These are phyloP conservation scores for Leptoclinus maculatus DNA, from an alignment of 2,797 vertebrate species.

Conservation along the genomic window DNA sequence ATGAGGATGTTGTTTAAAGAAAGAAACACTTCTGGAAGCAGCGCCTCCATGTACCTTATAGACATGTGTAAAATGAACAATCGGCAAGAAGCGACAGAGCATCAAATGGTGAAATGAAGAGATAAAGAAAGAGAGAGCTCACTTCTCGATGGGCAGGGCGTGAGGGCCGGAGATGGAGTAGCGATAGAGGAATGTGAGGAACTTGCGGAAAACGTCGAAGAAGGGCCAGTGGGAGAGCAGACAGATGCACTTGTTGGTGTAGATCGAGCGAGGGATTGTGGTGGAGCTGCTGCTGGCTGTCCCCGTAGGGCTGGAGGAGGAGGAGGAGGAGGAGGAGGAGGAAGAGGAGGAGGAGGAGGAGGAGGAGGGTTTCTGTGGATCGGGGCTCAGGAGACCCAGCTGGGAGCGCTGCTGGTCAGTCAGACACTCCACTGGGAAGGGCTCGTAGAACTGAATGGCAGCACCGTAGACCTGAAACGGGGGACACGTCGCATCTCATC, in stretches of 20 bases:
- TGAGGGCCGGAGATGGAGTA: slow-evolving; percentile 99
- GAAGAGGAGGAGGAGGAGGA: neutral
- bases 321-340: neutral
- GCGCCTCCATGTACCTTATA: neutral
- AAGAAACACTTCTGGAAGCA: neutral
- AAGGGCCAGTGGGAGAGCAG: slow-evolving; percentile 99
- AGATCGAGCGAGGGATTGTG: slow-evolving; percentile 63
- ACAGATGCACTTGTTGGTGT: slow-evolving; percentile 98
- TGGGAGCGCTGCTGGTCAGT: slow-evolving; percentile 91
- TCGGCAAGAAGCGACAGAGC: neutral
- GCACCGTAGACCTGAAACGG: slow-evolving; percentile 78
- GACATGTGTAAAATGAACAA: neutral
- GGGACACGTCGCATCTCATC: neutral
- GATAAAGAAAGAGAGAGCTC: slow-evolving; percentile 72
- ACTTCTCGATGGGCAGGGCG: slow-evolving; percentile 97
- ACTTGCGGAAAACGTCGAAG: slow-evolving; percentile 97
- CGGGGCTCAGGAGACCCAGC: slow-evolving; percentile 84
- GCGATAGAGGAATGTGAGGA: slow-evolving; percentile 97
- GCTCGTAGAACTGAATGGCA: slow-evolving; percentile 90
- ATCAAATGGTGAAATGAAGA: neutral
- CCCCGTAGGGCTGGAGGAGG: neutral
- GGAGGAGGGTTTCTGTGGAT: slow-evolving; percentile 67
- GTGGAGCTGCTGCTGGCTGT: neutral
- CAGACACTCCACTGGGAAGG: slow-evolving; percentile 90
- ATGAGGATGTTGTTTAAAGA: too few relatives aligned